Percentiles rank a stretch among this genome's conserved stretches.
These are phyloP conservation scores for Crotalus viridis DNA, from an alignment of 2,113 vertebrate genomes.

Conservation along the genomic window DNA sequence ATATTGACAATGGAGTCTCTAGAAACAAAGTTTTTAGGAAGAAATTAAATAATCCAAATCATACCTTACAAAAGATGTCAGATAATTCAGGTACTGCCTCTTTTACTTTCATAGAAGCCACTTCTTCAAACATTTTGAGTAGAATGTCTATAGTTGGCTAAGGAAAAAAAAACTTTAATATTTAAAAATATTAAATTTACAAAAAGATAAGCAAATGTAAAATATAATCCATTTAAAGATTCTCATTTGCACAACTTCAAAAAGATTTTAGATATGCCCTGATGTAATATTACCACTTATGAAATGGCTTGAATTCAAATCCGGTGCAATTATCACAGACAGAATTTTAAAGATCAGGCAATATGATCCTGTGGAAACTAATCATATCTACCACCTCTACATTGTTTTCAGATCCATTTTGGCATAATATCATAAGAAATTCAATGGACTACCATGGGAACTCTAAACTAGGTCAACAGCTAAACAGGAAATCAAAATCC, in stretches of 20 bases:
- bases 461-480: neutral
- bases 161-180: constrained; percentile 18
- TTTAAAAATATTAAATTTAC: neutral
- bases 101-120: constrained; percentile 73
- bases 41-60: constrained; percentile 29
- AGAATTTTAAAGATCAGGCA: neutral
- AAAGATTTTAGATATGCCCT: neutral
- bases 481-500: neutral
- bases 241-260: neutral
- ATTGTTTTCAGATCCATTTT: neutral
- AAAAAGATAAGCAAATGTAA: neutral
- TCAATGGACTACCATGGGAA: neutral
- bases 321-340: neutral
- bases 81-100: constrained; percentile 75
- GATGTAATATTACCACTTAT: neutral
- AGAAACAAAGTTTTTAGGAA: neutral
- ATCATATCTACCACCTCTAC: too few relatives aligned
- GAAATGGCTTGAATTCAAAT: neutral
- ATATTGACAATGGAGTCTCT: neutral
- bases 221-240: neutral
- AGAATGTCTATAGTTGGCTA: constrained; percentile 82
- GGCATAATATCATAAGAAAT: neutral
- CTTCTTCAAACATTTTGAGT: constrained; percentile 79
- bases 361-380: neutral
- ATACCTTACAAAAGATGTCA: constrained; percentile 81